Evolutionary conservation across 2,888 invertebrate genomes (phyloP), one percentile per base, ranked within the genome.

Genomic region (Graphium colonna): DNA sequence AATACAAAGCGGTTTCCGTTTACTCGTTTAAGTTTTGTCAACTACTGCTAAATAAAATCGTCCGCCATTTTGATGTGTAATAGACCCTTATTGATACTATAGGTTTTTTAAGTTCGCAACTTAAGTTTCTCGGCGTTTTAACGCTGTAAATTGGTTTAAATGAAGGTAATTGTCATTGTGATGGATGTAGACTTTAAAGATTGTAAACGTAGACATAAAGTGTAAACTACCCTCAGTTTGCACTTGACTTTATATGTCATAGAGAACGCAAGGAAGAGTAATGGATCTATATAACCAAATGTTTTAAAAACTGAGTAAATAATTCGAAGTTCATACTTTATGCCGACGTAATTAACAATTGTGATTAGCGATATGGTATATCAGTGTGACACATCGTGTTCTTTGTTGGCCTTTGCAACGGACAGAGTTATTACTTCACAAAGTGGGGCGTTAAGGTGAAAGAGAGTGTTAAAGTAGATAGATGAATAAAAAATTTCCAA

Each of bases 301-400:
- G 1, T 2, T 5, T 36, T n/a, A 17, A 9, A 18, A n/a, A 12
- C 18, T 17, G 12, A 21, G 3, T 21, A 21, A 21, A 21, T 2
- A 2, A 5, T n/a, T 46, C 38, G 18, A 16, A 33, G 33, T 18
- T 47, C 4, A 31, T 15, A 7, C 36, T 38, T 38, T 15, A 12
- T 38, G 21, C 18, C 46, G 12, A 12, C 12, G 36, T 36, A 12
- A n/a, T 36, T 36, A 4, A 12, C 39, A 43, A 18, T 43, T 53
- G 53, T 49, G 44, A 53, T 53, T 43, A 49, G 43, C 33, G 31
- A 39, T 38, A 49, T 43, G 48, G 52, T 31, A 17, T 48, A 41
- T 48, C 48, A 43, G 31, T 53, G 44, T 53, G 48, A 48, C 28
- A 13, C 36, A 38, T 0, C 16, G 38, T 21, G 12, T n/a, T 36